Base-by-base conservation (phyloP, 1,140 invertebrate genomes). In the Drosophila repleta region DNA sequence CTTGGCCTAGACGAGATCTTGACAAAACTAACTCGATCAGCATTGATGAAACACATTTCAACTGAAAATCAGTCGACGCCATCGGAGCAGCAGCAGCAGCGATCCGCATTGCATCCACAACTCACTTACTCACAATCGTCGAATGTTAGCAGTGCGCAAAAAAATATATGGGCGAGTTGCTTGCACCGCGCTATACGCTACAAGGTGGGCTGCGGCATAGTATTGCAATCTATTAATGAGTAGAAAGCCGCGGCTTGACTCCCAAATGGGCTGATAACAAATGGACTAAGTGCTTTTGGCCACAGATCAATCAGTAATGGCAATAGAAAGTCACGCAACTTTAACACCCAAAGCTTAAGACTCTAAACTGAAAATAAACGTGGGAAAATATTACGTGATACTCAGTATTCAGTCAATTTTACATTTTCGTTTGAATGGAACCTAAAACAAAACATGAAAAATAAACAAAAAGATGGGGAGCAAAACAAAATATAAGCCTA, bases 1-100 rank as follows among this genome's bases (percentile, higher is more conserved):
- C 83, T 90, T 88, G 53, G 71, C 83, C 73, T 80, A 80, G 76
- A 89, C 84, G 81, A 80, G 89, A 85, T 90, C 89, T 90, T 90
- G 78, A 83, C 89, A 84, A 90, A 89, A 90, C 89, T 90, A 79
- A 90, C 89, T 83, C 76, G 84, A 90, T 89, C 81, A 62, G 66
- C 74, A 78, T 71, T 76, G 78, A 90, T 90, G 84, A 79, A 76
- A 84, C 76, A 81, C 89, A 90, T 89, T 90, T 89, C 80, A 88
- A 85, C 82, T 87, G 78, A 77, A 83, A 74, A 71, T 70, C 79
- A 83, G 74, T 20, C 58, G 68, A 24, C 37, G 43, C 18, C 64
- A 35, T 26, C 10, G 32, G 18, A 41, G 35, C 32, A 18, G 55
- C 20, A 39, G 29, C 71, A 26, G 24, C 24, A 35, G 32, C 61